These are phyloP conservation scores for Stenopsyche tienmushanensis DNA, from an alignment of 1,140 invertebrate genomes.

Conservation along the genomic window DNA sequence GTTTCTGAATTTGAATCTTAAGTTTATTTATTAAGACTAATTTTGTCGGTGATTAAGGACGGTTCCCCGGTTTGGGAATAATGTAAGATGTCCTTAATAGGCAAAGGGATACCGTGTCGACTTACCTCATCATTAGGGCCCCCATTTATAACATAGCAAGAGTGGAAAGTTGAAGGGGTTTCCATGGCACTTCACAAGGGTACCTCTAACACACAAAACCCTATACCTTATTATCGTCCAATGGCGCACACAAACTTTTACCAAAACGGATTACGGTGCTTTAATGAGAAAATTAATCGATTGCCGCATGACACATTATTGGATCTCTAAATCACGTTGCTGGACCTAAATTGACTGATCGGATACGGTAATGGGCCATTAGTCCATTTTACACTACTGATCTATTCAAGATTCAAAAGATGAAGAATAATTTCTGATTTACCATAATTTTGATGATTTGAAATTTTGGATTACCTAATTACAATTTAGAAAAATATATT, in stretches of 20 bases:
- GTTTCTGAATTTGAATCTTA: no score
- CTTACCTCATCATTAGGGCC: constrained; percentile 28
- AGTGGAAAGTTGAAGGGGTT: constrained; percentile 20
- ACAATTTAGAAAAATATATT: no score
- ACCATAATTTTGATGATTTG: no score
- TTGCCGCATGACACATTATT: background rate
- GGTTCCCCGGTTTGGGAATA: constrained; percentile 15
- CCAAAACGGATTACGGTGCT: background rate
- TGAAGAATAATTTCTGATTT: no score
- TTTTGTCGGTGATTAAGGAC: no score
- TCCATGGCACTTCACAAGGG: constrained; percentile 14
- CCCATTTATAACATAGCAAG: constrained; percentile 19
- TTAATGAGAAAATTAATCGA: constrained; percentile 20
- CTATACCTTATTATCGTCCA: constrained; percentile 14
- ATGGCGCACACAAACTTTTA: constrained; percentile 10
- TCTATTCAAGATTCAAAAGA: no score
- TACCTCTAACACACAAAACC: background rate
- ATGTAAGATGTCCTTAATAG: constrained; percentile 26
- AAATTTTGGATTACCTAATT: no score
- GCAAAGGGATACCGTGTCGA: constrained; percentile 22
- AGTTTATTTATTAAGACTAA: no score
- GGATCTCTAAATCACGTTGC: background rate
- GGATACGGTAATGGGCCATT: background rate
- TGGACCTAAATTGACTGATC: background rate
- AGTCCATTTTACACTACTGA: no score